Evolutionary conservation across 2,888 invertebrate species (phyloP).

Genomic region (Deilephila elpenor): DNA sequence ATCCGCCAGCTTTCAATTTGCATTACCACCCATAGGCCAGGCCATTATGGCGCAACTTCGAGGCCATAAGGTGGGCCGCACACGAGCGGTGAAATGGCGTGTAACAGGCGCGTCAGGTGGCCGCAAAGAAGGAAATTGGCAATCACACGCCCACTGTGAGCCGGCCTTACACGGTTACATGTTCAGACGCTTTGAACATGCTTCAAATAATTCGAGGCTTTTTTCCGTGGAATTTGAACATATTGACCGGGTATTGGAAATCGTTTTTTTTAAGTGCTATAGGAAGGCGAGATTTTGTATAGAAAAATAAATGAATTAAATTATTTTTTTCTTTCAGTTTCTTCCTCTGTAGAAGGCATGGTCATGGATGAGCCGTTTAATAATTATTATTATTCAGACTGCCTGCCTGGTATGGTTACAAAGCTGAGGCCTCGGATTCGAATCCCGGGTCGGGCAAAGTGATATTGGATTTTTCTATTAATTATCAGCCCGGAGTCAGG

Average conservation of each 20-base stretch:
- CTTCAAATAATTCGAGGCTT: conserved; percentile 6
- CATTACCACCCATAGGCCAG: conserved; percentile 1
- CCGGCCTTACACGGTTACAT: conserved; percentile 27
- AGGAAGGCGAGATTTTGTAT: not conserved
- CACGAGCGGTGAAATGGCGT: conserved; percentile 29
- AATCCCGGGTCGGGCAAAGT: too few species aligned
- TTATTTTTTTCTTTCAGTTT: too few species aligned
- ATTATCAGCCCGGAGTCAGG: too few species aligned
- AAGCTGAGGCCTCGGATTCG: too few species aligned
- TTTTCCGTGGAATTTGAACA: not conserved
- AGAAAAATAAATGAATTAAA: too few species aligned
- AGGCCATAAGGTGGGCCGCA: conserved; percentile 17
- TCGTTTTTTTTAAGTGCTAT: not conserved
- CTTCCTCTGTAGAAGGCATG: too few species aligned
- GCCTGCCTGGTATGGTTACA: too few species aligned
- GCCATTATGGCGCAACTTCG: conserved; percentile 8
- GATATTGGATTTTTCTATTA: too few species aligned
- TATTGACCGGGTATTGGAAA: not conserved
- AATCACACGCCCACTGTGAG: conserved; percentile 51
- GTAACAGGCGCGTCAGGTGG: conserved; percentile 41
- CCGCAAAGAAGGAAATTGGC: conserved; percentile 45
- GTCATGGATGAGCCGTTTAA: too few species aligned
- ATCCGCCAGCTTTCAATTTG: conserved; percentile 11
- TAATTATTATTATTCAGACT: too few species aligned
- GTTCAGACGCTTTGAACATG: conserved; percentile 8